Base-by-base conservation (phyloP, 2,888 invertebrate genomes). In the Platycheirus rosarum region DNA sequence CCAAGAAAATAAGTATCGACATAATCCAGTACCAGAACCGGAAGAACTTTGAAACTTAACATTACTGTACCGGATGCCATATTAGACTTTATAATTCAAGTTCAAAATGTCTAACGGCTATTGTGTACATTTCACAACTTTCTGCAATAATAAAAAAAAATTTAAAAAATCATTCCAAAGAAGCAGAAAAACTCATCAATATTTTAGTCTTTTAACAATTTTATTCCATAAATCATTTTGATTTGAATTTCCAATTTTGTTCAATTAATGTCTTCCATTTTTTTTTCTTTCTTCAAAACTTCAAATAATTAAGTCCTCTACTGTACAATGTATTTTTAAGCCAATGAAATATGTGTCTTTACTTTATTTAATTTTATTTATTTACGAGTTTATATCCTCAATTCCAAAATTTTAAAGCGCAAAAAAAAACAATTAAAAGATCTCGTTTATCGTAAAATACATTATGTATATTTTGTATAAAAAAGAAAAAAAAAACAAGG, bases 171-270 rank as follows among this genome's bases (percentile, higher is more conserved):
- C 3, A 23, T 35, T 11, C 5, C 7, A 8, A 42, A 42, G 2
- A 6, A 14, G 29, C 18, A 46, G 2, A 55, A 65, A 42, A 60
- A 66, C 44, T 42, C 16, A 7, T 1, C 35, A n/a, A 8, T 2
- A 20, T 1, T n/a, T 20, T 29, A 37, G 62, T 68, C 74, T 68
- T 79, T 74, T 75, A 75, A 75, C 74, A 69, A 23, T 63, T 79
- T 74, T 79, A 79, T 75, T 69, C 57, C 68, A 79, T 69, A 74
- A 57, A 79, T 74, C 74, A 62, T 55, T 49, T 57, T 40, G 62
- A 68, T 63, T 60, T 62, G 49, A 68, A 20, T 49, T 49, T 71
- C 4, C 14, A 48, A 55, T 62, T 44, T 62, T 53, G 53, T 32
- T 66, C 35, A 40, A 70, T 57, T 60, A 57, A 60, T 65, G 42